Evolutionary conservation across 2,888 invertebrate genomes (phyloP).

Genomic region (Pristionchus fissidentatus): DNA sequence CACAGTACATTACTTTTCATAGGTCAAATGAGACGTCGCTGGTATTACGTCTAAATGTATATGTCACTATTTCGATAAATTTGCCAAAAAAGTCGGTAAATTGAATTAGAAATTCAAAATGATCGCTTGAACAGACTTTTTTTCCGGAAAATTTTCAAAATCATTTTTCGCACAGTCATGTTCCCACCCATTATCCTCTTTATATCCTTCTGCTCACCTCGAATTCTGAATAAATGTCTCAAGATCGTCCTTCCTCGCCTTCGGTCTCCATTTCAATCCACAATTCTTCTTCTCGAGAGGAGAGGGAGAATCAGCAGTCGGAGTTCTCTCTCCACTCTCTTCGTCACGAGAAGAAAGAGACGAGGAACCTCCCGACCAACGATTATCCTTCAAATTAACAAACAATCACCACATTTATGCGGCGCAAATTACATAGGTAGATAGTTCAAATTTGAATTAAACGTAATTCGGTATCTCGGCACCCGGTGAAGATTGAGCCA

Average conservation of each 20-base stretch:
- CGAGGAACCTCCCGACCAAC: neutral
- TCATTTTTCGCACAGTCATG: neutral
- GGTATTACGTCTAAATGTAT: too few relatives aligned
- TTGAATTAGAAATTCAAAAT: too few relatives aligned
- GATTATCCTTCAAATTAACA: neutral
- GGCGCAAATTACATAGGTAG: too few relatives aligned
- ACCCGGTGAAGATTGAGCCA: too few relatives aligned
- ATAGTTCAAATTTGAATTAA: neutral
- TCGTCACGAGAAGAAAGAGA: conserved; percentile 21
- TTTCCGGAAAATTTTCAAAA: too few relatives aligned
- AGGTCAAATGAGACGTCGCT: too few relatives aligned
- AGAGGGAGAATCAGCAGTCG: conserved; percentile 60
- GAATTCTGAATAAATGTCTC: conserved; percentile 68
- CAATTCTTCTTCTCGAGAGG: conserved; percentile 55
- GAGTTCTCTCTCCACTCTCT: conserved; percentile 64
- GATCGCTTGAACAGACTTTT: too few relatives aligned
- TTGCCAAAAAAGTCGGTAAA: too few relatives aligned
- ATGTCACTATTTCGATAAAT: too few relatives aligned
- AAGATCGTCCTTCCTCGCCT: conserved; percentile 66
- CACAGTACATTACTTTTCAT: neutral
- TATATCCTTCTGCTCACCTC: conserved; percentile 53
- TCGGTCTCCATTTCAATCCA: conserved; percentile 66
- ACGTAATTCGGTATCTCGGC: too few relatives aligned
- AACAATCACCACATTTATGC: neutral
- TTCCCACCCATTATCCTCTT: neutral